Base-by-base conservation (phyloP, 35 echinoderm and acorn worm species). In the Ophioderma brevispina region DNA sequence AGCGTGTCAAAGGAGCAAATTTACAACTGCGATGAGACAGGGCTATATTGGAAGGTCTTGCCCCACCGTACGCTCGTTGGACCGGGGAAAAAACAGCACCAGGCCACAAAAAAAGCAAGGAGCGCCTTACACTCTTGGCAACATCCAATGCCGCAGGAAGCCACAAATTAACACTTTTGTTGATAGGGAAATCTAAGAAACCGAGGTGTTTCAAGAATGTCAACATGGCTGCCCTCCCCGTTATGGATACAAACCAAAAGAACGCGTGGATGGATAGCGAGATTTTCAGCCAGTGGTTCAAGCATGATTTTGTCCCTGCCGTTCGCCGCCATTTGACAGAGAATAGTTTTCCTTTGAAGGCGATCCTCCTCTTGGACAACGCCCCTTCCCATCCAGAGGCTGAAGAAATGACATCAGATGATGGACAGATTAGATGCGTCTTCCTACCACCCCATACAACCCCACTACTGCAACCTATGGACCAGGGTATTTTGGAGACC, bases 251-350 rank as follows among this genome's bases (percentile, higher is more conserved):
- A 3, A 85, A 63, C 55, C 82, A 85, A 59, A 64, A 28, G n/a
- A 85, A 32, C 32, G 82, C 82, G 6, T 85, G 82, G 42, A 85
- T 85, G 82, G 36, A 64, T 32, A 37, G 82, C 2, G 3, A 76
- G 32, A 28, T 59, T 1, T 85, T 85, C 42, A 19, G 18, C 39
- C 11, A 52, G 8, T 85, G 82, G 55, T 85, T 85, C 37, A 32
- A 76, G 28, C 14, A 87, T 2, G 14, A 87, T 38, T 87, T 87
- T 38, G 85, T 87, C 2, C 85, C 85, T 76, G n/a, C n/a, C n/a
- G 85, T 87, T 37, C 59, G 85, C 25, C 32, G 23, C 15, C 59
- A 76, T 87, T 21, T 35, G 30, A 33, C 4, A 13, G 13, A 63
- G 14, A 38, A 38, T 5, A 36, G 85, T 19, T 49, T 87, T 32